Evolutionary conservation across 2,797 vertebrate genomes (phyloP).

Genomic region (Falco novaeseelandiae): DNA sequence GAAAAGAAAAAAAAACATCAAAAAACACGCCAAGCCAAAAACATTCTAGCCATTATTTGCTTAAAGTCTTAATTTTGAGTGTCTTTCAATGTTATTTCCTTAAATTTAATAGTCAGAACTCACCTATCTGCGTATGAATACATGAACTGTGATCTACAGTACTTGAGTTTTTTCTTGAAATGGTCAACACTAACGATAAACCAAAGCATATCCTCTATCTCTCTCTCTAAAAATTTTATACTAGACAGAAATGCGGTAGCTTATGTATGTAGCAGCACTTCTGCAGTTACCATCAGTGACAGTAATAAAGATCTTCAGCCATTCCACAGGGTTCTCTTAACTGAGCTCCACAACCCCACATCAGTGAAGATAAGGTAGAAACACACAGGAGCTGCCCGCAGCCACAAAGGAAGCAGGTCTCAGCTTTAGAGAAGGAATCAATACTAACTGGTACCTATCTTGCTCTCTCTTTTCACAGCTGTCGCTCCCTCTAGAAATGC

Average conservation of each 20-base stretch:
- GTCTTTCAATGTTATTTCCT: background rate
- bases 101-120: background rate
- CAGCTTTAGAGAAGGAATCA: background rate
- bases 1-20: background rate
- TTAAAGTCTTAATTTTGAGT: background rate
- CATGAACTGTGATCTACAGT: background rate
- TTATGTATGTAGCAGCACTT: background rate
- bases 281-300: background rate
- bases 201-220: background rate
- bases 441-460: background rate
- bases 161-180: background rate
- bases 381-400: background rate
- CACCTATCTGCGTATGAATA: background rate
- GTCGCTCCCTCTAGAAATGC: background rate
- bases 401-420: background rate
- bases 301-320: background rate
- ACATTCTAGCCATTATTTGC: background rate
- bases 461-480: background rate
- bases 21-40: background rate
- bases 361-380: background rate
- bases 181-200: background rate
- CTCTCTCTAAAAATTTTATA: background rate
- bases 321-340: background rate
- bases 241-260: background rate
- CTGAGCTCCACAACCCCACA: background rate